Percentiles rank a stretch among this genome's conserved stretches.
Conservation (phyloP, 1,140 invertebrate genomes). For the Nephila pilipes region DNA sequence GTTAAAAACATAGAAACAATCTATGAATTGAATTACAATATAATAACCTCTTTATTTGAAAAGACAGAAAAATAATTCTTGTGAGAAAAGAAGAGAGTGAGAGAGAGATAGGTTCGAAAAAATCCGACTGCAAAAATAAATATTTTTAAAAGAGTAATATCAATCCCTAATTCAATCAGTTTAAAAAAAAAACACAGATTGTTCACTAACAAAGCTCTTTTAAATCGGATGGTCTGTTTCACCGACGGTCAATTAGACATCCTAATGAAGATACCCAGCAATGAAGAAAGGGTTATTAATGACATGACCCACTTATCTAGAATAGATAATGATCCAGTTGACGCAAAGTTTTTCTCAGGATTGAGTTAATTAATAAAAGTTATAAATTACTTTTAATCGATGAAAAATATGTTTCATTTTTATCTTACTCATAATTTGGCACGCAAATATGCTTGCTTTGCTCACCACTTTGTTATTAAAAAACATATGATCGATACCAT, state of each 20-base stretch:
- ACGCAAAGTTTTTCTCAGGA: conserved; percentile 32
- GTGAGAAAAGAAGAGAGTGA: too few species aligned
- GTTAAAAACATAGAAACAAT: too few species aligned
- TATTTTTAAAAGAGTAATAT: background rate
- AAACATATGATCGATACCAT: background rate
- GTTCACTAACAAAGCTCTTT: background rate
- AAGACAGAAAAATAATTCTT: too few species aligned
- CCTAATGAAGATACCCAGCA: conserved; percentile 26
- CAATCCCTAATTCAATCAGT: background rate
- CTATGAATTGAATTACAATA: too few species aligned
- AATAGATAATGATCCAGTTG: conserved; percentile 48
- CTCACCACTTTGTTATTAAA: background rate
- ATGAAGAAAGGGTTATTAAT: conserved; percentile 48
- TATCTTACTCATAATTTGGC: background rate
- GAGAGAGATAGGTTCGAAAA: background rate
- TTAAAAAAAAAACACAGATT: background rate
- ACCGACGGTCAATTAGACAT: background rate
- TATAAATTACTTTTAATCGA: conserved; percentile 23
- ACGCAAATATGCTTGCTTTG: conserved; percentile 32
- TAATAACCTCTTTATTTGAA: too few species aligned
- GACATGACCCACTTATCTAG: conserved; percentile 20
- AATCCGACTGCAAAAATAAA: background rate
- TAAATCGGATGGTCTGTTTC: conserved; percentile 8
- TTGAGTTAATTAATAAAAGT: conserved; percentile 35
- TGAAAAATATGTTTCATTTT: conserved; percentile 29